phyloP scores from a whole-genome alignment of 1,140 invertebrate genomes.

The Saccostrea echinata region DNA sequence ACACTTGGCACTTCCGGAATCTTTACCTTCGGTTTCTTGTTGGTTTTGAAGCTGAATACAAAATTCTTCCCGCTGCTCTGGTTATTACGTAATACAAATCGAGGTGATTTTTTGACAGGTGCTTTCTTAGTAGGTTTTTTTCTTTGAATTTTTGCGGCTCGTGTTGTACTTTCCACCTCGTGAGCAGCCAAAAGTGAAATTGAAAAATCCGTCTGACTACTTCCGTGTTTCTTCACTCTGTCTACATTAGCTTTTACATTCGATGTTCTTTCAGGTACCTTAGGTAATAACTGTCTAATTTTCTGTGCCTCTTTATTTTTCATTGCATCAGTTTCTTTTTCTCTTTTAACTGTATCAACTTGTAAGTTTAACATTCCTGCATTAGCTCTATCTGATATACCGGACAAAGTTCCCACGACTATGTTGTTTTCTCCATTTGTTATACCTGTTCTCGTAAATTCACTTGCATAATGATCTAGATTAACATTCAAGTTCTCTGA shows the following conservation, averaged over 20 bases:
- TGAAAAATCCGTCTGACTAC: neutral
- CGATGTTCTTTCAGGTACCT: neutral
- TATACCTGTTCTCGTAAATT: constrained; percentile 3
- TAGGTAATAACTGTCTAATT: neutral
- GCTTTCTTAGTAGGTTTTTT: neutral
- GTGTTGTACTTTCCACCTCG: neutral
- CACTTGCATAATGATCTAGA: constrained; percentile 1
- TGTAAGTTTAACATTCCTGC: neutral
- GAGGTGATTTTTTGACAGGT: neutral
- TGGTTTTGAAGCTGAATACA: constrained; percentile 8
- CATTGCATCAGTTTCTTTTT: neutral
- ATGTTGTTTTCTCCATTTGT: constrained; percentile 29
- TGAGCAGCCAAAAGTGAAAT: constrained; percentile 17
- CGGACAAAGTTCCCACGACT: constrained; percentile 14
- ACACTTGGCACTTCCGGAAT: neutral
- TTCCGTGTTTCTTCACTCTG: neutral
- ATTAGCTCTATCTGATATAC: neutral
- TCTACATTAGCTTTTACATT: neutral
- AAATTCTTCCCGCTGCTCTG: neutral
- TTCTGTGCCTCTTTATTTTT: neutral
- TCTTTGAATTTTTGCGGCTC: neutral
- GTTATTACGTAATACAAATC: neutral
- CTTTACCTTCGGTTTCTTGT: neutral
- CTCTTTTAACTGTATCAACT: constrained; percentile 3
- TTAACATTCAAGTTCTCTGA: constrained; percentile 22